Percentiles rank a stretch among this genome's conserved stretches.
Evolutionary conservation across 2,797 vertebrate genomes (phyloP).

Genomic region (Lerista edwardsae): DNA sequence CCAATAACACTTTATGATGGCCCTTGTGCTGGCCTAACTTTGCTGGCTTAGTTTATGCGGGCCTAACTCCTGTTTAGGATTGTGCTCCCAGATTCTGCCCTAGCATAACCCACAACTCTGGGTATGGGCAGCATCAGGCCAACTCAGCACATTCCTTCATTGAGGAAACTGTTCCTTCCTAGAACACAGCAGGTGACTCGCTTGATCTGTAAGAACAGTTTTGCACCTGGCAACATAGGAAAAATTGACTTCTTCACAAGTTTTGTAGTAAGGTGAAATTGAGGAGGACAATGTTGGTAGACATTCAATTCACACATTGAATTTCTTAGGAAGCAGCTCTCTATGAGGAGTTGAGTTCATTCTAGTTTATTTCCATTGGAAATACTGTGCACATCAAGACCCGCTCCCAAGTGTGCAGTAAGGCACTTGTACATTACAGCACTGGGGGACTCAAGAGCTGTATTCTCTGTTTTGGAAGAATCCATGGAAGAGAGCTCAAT

Average conservation of each 20-base stretch:
- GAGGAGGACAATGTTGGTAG: neutral
- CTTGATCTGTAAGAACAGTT: neutral
- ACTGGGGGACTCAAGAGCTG: neutral
- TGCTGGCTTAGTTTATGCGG: too few relatives aligned
- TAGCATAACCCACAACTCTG: neutral
- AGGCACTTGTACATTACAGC: neutral
- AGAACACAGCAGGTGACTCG: slow-evolving; percentile 24
- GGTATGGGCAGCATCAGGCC: slow-evolving; percentile 18
- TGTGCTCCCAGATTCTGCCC: neutral
- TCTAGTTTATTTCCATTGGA: neutral
- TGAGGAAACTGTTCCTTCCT: neutral
- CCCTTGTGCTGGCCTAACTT: too few relatives aligned
- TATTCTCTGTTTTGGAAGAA: neutral
- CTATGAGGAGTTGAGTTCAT: neutral
- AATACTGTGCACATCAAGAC: neutral
- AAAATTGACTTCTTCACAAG: slow-evolving; percentile 3
- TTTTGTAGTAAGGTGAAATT: neutral
- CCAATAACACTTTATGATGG: too few relatives aligned
- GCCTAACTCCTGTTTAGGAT: too few relatives aligned
- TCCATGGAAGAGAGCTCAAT: neutral
- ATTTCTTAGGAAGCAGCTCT: neutral
- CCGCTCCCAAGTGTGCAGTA: neutral
- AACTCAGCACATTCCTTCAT: slow-evolving; percentile 34
- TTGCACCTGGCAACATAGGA: neutral
- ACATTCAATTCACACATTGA: neutral